Conservation (phyloP, 2,797 vertebrate species). For the Philypnodon macrostomus region DNA sequence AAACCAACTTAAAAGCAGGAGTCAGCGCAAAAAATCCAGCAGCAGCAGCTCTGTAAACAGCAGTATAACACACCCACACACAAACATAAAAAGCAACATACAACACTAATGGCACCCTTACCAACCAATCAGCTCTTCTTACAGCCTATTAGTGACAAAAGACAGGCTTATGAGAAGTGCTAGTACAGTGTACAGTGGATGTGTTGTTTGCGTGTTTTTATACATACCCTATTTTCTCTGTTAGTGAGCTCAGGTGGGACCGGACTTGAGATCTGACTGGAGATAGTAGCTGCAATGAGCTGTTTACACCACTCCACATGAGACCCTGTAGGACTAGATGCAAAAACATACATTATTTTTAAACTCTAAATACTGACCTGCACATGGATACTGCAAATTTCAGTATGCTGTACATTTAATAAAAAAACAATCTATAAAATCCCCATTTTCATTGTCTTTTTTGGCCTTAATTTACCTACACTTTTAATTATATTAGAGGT, state of each 20-base stretch:
- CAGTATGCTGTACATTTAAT: too few relatives aligned
- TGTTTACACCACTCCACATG: slow-evolving; percentile 99
- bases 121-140: slow-evolving; percentile 59
- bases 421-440: too few relatives aligned
- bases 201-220: not conserved
- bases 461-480: too few relatives aligned
- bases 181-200: not conserved
- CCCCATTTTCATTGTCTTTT: too few relatives aligned
- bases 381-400: too few relatives aligned
- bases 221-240: slow-evolving; percentile 84
- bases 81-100: slow-evolving; percentile 20
- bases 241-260: slow-evolving; percentile 70
- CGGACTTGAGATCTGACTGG: slow-evolving; percentile 87
- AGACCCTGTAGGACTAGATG: slow-evolving; percentile 85
- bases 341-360: not conserved
- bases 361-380: too few relatives aligned
- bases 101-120: slow-evolving; percentile 42
- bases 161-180: slow-evolving; percentile 24
- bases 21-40: slow-evolving; percentile 1
- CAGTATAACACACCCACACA: slow-evolving; percentile 5
- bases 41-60: slow-evolving; percentile 3
- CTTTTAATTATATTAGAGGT: too few relatives aligned
- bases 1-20: not conserved
- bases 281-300: slow-evolving; percentile 95
- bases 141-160: slow-evolving; percentile 60